Conservation (phyloP, 2,113 vertebrate species). For the Ptilorrhoa leucosticta region DNA sequence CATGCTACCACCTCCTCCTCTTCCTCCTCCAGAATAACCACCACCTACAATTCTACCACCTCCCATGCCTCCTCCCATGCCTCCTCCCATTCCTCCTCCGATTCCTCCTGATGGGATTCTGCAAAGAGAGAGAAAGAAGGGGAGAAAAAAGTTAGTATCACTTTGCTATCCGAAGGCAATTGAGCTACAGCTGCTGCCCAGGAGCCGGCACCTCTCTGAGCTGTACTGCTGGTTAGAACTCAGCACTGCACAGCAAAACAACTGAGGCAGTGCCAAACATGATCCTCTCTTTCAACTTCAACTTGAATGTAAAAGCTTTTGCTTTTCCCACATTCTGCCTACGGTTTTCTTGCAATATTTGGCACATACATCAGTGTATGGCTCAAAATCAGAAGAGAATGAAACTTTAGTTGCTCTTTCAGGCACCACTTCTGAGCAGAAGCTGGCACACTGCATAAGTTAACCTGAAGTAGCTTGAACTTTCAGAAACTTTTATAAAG, state of each 20-base stretch:
- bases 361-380: not conserved
- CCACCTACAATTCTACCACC: constrained; percentile 36
- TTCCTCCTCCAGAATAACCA: constrained; percentile 30
- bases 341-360: not conserved
- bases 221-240: not conserved
- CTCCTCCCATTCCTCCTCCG: not conserved
- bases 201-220: not conserved
- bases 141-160: not conserved
- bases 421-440: not conserved
- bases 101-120: constrained; percentile 36
- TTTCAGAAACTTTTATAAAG: not conserved
- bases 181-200: not conserved
- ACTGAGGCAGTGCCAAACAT: not conserved
- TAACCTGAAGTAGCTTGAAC: not conserved
- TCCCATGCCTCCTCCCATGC: constrained; percentile 39
- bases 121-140: constrained; percentile 22
- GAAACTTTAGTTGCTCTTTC: not conserved
- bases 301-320: not conserved
- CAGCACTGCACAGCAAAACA: not conserved
- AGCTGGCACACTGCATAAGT: not conserved
- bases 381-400: not conserved
- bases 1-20: not conserved
- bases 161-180: not conserved
- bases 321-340: not conserved
- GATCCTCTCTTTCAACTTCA: not conserved